Evolutionary conservation across 1,140 invertebrate genomes (phyloP).

Genomic region (Heliconius congener): DNA sequence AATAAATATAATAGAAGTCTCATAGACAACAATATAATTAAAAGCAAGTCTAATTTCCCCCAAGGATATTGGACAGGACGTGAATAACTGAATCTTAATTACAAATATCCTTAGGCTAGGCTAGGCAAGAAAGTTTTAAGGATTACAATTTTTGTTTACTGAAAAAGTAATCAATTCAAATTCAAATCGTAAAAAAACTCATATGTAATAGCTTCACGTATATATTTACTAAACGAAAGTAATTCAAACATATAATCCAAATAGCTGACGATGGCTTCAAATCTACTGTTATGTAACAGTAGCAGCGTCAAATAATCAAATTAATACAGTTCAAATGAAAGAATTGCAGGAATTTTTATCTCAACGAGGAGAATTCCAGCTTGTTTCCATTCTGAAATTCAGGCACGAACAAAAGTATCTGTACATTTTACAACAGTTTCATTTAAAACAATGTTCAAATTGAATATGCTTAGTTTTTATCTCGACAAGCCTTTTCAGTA

Average conservation of each 20-base stretch:
- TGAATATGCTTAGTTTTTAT: conserved; percentile 17
- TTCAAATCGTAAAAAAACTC: not conserved
- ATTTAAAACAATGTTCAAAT: conserved; percentile 13
- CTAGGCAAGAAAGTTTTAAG: no score
- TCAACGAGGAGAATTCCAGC: conserved; percentile 4
- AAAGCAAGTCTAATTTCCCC: no score
- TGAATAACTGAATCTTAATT: no score
- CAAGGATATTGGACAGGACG: no score
- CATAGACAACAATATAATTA: no score
- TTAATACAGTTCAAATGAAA: conserved; percentile 9
- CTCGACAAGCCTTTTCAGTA: conserved; percentile 11
- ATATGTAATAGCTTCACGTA: no score
- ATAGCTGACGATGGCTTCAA: not conserved
- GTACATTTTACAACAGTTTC: conserved; percentile 17
- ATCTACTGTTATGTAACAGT: not conserved
- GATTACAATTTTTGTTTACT: no score
- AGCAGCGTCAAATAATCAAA: not conserved
- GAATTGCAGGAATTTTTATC: conserved; percentile 2
- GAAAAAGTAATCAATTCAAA: not conserved
- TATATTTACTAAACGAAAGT: no score
- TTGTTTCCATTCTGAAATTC: conserved; percentile 5
- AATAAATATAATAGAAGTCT: no score
- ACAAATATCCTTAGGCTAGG: no score
- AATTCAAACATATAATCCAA: not conserved
- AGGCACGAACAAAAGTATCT: conserved; percentile 11